A percentile compares a stretch with the other conserved stretches of the same genome.
phyloP scores from a whole-genome alignment of 2,797 vertebrate species.

The Lacerta viridis region DNA sequence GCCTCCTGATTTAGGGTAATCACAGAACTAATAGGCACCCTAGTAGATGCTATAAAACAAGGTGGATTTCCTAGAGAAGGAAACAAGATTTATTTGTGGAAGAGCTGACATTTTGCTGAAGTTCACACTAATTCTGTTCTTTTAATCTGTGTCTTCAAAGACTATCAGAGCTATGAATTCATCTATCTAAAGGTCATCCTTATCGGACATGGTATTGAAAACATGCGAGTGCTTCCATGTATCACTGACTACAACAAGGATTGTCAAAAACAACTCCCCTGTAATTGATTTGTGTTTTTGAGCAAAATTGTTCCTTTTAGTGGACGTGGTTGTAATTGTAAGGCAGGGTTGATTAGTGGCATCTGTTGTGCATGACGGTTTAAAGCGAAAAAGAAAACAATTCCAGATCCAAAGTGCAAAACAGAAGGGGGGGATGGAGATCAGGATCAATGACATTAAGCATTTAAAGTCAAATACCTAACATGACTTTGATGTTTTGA shows the following conservation, averaged over 20 bases:
- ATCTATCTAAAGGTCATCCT: neutral
- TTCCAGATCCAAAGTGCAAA: too few relatives aligned
- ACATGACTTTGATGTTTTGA: too few relatives aligned
- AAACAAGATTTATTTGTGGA: neutral
- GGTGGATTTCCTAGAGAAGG: neutral
- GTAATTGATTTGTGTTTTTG: neutral
- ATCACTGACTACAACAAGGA: neutral
- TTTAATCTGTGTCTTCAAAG: slow-evolving; percentile 27
- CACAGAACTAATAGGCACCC: too few relatives aligned
- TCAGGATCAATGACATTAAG: too few relatives aligned
- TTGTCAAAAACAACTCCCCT: neutral
- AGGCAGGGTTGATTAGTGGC: too few relatives aligned
- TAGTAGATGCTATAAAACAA: neutral
- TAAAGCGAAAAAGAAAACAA: too few relatives aligned
- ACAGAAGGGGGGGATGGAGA: too few relatives aligned
- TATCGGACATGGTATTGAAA: slow-evolving; percentile 20
- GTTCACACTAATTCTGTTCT: neutral
- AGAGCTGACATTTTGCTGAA: neutral
- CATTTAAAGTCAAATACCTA: too few relatives aligned
- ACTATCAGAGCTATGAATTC: slow-evolving; percentile 6
- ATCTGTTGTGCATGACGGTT: too few relatives aligned
- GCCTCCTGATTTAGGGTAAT: too few relatives aligned
- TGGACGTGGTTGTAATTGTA: too few relatives aligned
- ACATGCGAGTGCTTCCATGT: neutral
- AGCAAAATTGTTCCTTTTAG: too few relatives aligned